A percentile compares a stretch with the other conserved stretches of the same genome.
phyloP scores from a whole-genome alignment of 2,888 invertebrate species.

The Hypercompe scribonia region DNA sequence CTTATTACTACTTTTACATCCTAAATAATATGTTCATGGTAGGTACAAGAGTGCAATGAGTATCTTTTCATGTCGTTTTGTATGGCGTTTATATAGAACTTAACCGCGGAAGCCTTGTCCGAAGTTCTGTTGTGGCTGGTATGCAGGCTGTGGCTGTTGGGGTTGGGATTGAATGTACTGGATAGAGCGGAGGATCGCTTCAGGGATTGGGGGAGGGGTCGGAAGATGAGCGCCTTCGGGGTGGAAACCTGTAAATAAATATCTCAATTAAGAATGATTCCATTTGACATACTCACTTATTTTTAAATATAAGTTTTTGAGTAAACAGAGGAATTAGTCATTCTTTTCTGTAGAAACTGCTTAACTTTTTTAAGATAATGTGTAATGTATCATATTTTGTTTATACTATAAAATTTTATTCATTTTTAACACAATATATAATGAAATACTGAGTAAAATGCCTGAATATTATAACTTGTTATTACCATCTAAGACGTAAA shows the following conservation, averaged over 20 bases:
- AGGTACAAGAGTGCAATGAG: slow-evolving; percentile 48
- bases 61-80: slow-evolving; percentile 40
- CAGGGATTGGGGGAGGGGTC: slow-evolving; percentile 88
- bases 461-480: no score
- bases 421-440: no score
- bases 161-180: slow-evolving; percentile 75
- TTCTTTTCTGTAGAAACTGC: neutral
- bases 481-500: neutral
- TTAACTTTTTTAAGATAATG: neutral
- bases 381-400: no score
- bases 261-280: neutral
- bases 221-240: slow-evolving; percentile 88
- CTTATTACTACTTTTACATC: slow-evolving; percentile 55
- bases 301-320: neutral
- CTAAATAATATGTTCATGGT: slow-evolving; percentile 51
- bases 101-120: slow-evolving; percentile 70
- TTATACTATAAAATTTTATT: no score
- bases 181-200: slow-evolving; percentile 85
- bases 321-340: no score
- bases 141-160: slow-evolving; percentile 69
- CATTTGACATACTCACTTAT: neutral
- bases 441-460: no score
- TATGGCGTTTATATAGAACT: slow-evolving; percentile 28
- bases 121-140: slow-evolving; percentile 63
- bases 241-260: slow-evolving; percentile 84